A percentile compares a stretch with the other conserved stretches of the same genome.
These are phyloP conservation scores for Cyphomyrmex costatus DNA, from an alignment of 1,140 invertebrate genomes.

Conservation along the genomic window DNA sequence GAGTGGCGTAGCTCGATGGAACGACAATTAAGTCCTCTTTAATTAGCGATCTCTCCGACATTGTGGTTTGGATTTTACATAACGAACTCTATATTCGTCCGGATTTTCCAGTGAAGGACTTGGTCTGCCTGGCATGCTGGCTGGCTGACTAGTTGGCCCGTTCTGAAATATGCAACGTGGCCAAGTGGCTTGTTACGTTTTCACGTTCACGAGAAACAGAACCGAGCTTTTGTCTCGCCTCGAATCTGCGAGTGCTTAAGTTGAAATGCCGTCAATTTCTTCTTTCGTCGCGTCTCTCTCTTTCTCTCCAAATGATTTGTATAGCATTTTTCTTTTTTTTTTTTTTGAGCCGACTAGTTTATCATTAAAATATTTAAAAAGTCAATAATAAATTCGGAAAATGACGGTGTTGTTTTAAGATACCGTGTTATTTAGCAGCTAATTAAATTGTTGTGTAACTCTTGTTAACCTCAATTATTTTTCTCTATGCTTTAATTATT, in stretches of 20 bases:
- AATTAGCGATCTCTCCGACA: conserved; percentile 61
- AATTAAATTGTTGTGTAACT: background rate
- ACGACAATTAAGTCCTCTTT: conserved; percentile 60
- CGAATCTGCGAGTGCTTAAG: conserved; percentile 42
- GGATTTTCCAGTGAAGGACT: conserved; percentile 40
- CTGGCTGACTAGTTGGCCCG: conserved; percentile 3
- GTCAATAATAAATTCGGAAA: background rate
- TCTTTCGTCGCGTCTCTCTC: background rate
- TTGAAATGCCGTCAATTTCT: conserved; percentile 53
- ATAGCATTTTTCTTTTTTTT: background rate
- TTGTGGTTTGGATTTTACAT: conserved; percentile 59
- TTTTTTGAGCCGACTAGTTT: background rate
- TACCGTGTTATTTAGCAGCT: background rate
- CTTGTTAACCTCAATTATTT: background rate
- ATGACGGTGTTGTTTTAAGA: background rate
- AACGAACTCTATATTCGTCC: conserved; percentile 34
- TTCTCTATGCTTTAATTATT: background rate
- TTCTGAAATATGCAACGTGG: conserved; percentile 78
- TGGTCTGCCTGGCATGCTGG: conserved; percentile 1
- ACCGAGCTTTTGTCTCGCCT: conserved; percentile 66
- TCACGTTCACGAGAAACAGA: conserved; percentile 71
- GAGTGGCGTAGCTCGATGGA: conserved; percentile 1
- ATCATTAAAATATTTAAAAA: background rate
- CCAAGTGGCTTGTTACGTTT: conserved; percentile 79
- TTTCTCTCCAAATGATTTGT: background rate